A percentile compares a stretch with the other conserved stretches of the same genome.
Evolutionary conservation across 1,140 invertebrate genomes (phyloP).

Genomic region (Leptestheria dahalacensis): DNA sequence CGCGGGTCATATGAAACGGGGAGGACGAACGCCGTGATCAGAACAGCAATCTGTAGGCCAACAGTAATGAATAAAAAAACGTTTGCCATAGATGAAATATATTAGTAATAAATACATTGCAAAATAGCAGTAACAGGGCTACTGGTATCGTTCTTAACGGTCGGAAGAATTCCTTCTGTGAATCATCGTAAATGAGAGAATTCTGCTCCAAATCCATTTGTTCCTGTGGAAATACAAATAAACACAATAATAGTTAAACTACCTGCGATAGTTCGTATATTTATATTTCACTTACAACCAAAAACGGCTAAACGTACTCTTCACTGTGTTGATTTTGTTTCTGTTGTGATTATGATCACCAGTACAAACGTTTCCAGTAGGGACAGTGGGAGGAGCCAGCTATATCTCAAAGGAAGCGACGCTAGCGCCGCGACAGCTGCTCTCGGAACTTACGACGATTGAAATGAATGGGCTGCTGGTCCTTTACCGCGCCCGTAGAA

Average conservation of each 20-base stretch:
- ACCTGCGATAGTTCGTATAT: too few species aligned
- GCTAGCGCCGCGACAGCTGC: too few species aligned
- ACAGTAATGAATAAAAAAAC: not conserved
- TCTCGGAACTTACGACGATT: too few species aligned
- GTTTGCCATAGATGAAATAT: too few species aligned
- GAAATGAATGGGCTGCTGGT: too few species aligned
- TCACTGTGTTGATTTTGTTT: too few species aligned
- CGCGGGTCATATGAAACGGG: constrained; percentile 1
- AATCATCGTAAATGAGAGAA: not conserved
- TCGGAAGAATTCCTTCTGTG: not conserved
- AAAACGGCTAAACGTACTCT: constrained; percentile 1
- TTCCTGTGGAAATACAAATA: not conserved
- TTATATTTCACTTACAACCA: constrained; percentile 15
- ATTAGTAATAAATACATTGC: not conserved
- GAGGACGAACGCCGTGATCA: constrained; percentile 2
- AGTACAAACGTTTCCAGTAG: too few species aligned
- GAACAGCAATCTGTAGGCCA: constrained; percentile 1
- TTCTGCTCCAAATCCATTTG: not conserved
- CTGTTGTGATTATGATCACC: too few species aligned
- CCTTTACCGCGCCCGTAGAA: too few species aligned
- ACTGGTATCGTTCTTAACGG: not conserved
- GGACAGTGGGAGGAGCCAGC: too few species aligned
- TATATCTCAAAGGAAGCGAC: too few species aligned
- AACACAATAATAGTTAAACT: not conserved
- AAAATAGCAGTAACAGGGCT: not conserved